Base-by-base conservation (phyloP, 2,888 invertebrate genomes). In the Lycocerus yunnanus region DNA sequence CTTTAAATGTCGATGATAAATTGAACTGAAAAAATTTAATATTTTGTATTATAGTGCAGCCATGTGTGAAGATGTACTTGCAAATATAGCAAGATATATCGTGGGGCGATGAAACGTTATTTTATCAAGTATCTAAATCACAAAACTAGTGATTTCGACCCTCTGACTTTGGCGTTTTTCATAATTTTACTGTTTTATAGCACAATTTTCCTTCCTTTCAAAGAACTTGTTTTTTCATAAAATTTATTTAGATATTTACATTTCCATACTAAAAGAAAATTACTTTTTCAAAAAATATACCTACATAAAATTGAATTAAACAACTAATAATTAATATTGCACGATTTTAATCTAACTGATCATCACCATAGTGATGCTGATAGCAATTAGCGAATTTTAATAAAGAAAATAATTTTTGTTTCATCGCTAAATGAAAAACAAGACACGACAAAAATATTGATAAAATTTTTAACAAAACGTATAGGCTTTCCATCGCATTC, bases 121-220 rank as follows among this genome's bases (percentile, higher is more conserved):
- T 43, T 43, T 43, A 43, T 43, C 43, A 43, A 43, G 43, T 43
- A 43, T 43, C 43, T 43, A 43, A 43, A 43, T 43, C 60, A 60
- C 15, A 18, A 11, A 60, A 18, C 15, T 60, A 60, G 60, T 60
- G 60, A 60, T 60, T 60, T 60, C 16, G 18, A 13, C n/a, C 14
- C 43, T 68, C 74, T 67, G 71, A 74, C 71, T 74, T 71, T 58
- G 74, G 67, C 27, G 67, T 70, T 18, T 9, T 27, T 59, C 63
- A 71, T 71, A 68, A 74, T 74, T 70, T 74, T 70, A 67, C 70
- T 71, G 71, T 63, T 71, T 74, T 71, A 74, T 66, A 67, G 71
- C 74, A 68, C 71, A 21, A 70, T 71, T 73, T 68, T 70, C 70
- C 27, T 13, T 67, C 63, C 60, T 63, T 16, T 66, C 21, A 63